Base-by-base conservation (phyloP, 1,140 invertebrate genomes). In the Drosophila sturtevanti region DNA sequence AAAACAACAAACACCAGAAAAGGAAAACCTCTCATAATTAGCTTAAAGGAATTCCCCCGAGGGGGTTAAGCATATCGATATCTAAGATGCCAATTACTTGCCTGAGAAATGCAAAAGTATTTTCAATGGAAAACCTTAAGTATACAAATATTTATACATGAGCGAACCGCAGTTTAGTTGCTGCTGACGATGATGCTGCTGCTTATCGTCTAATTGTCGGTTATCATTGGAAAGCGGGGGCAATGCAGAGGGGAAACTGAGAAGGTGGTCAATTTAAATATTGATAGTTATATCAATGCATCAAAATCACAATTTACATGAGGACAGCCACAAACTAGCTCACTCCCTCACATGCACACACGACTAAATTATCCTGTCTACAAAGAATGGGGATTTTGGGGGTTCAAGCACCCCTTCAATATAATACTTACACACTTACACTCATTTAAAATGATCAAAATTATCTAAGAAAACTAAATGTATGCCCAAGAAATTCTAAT, bases 201-300 rank as follows among this genome's bases (percentile, higher is more conserved):
- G 55, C 34, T 51, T 52, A 41, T 22, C 44, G 38, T 35, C 61
- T 65, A 73, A 73, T 73, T 72, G 71, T 54, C 5, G 48, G 61
- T 73, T 59, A 38, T 69, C 59, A 63, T 27, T 55, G 72, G 48
- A 11, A 71, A 62, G 61, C 37, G 6, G 58, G 58, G 52, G 27
- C n/a, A 35, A 16, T 41, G 38, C 35, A 38, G 34, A 16, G 27
- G 60, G 48, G 27, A 35, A 14, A 4, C 41, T 31, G 27, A 31
- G 27, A 31, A 63, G 72, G 68, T 12, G 21, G 60, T 61, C 68
- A 70, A 85, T 82, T 87, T 87, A 87, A 87, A 87, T 82, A 87
- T 87, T 87, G 82, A 87, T 82, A 87, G 82, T 75, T 60, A 73
- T 81, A 82, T 87, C 82, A 87, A 70, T 86, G 82, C 76, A 70